These are phyloP conservation scores for Hirtodrosophila alboralis DNA, from an alignment of 2,888 invertebrate genomes.

Conservation along the genomic window DNA sequence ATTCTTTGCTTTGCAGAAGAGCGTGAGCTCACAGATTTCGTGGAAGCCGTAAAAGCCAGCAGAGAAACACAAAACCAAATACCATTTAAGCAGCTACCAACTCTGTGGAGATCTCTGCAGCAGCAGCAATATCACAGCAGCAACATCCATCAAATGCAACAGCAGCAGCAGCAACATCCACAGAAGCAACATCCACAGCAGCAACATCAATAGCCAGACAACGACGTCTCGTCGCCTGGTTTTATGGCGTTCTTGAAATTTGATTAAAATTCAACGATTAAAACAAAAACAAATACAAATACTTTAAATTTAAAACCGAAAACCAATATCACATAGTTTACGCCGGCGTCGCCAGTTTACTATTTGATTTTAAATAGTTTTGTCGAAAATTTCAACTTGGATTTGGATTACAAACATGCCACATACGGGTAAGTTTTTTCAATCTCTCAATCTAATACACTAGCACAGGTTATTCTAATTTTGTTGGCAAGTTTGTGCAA, in stretches of 20 bases:
- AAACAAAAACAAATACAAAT: constrained; percentile 28
- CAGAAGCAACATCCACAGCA: constrained; percentile 38
- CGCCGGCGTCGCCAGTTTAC: constrained; percentile 40
- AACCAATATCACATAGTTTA: constrained; percentile 51
- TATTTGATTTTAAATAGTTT: constrained; percentile 43
- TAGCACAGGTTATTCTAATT: too few species aligned
- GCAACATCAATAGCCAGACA: constrained; percentile 46
- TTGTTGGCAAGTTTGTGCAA: too few species aligned
- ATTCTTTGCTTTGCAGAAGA: constrained; percentile 33
- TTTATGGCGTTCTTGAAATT: constrained; percentile 69
- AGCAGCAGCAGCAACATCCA: constrained; percentile 27
- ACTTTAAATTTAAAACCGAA: too few species aligned
- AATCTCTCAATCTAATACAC: too few species aligned
- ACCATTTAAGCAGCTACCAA: constrained; percentile 40
- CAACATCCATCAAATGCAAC: constrained; percentile 51
- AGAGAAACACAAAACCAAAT: too few species aligned
- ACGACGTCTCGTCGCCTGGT: constrained; percentile 30
- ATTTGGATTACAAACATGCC: constrained; percentile 59
- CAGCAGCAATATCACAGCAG: constrained; percentile 29
- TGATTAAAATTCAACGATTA: constrained; percentile 76
- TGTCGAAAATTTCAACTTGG: constrained; percentile 36
- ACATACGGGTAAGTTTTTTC: constrained; percentile 74
- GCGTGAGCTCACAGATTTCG: constrained; percentile 59
- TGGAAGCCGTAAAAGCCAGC: constrained; percentile 76
- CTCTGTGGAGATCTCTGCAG: constrained; percentile 22